Base-by-base conservation (phyloP, 2,797 vertebrate genomes). In the Nothura maculosa region DNA sequence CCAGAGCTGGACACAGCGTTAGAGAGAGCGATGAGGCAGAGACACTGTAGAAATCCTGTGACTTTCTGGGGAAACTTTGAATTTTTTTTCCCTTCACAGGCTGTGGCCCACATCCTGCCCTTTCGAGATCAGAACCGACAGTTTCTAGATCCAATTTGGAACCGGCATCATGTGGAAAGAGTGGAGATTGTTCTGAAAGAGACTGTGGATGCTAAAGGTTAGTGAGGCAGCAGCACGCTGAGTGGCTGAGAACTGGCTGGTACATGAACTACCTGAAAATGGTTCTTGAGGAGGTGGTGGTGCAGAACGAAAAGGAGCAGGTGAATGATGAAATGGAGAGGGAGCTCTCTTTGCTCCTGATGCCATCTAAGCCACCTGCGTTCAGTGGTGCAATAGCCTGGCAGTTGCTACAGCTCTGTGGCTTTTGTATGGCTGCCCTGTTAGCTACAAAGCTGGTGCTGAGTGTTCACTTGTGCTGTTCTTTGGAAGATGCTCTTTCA, bases 161-260 rank as follows among this genome's bases (percentile, higher is more conserved):
- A 99, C 97, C 98, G 95, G 69, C 98, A 98, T 83, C 98, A 99
- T 2, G 98, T 99, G 34, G 98, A 99, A 75, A 98, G 99, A 94
- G 98, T 99, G 92, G 99, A 99, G 96, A 98, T 99, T 69, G 97
- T 99, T 57, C 45, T 99, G 96, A 99, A 99, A 95, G 99, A 99
- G 97, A 99, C 98, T 0, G 97, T 99, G 82, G 99, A 99, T 91
- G 99, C 98, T 3, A 99, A 98, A 99, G 99, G 99, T 99, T 96
- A 27, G 95, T 94, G 89, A 47, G 61, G 36, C 8, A 47, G 61
- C 57, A 22, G 22, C 45, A 8, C 28, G 13, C 25, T 10, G 67
- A 21, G n/a, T 28, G 67, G n/a, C 47, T 45, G 63, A 74, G n/a
- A 60, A 5, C 72, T 57, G 67, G 12, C n/a, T 61, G 57, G 68